Base-by-base conservation (phyloP, 1,140 invertebrate genomes). In the Chironomus striatipennis region DNA sequence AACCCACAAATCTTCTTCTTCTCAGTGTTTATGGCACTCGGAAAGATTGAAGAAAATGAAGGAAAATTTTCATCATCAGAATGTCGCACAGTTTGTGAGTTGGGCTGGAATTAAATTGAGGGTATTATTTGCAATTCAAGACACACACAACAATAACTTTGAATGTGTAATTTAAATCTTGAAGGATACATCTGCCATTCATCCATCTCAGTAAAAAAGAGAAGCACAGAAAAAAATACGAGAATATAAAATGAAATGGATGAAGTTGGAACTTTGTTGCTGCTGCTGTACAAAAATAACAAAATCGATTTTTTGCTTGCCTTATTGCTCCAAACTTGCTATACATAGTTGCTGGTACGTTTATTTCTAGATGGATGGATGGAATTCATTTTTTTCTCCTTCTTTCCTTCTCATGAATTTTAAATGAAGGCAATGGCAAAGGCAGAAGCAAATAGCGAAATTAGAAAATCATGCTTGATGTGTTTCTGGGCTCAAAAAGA, bases 101-200 rank as follows among this genome's bases (percentile, higher is more conserved):
- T 67, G 7, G 24, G 64, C 64, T 47, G 15, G 6, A 4, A 10
- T n/a, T 57, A 12, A 57, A 15, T 57, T 47, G 43, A 47, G 12
- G 12, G 47, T 57, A 57, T n/a, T 18, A 70, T 70, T 70, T 67
- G 64, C 9, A 7, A 70, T 70, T 70, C 65, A 18, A 21, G 20
- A 7, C 65, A 21, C 65, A 70, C 18, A 70, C 65, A 20, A 20
- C 17, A 7, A 20, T 70, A 70, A 70, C 18, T 70, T 70, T 70
- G 20, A 70, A 70, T 70, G 65, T 70, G 64, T 18, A 70, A 70
- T 70, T 70, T 21, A 70, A 70, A 70, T 70, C 65, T 18, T 70
- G 47, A 57, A 57, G 47, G 65, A 70, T 70, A 15, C 65, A 70
- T 70, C 65, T 70, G 65, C 65, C 65, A 18, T 70, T 70, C 18